Evolutionary conservation across 2,113 vertebrate genomes (phyloP), one percentile per base, ranked within the genome.

Genomic region (Spheniscus mendiculus): DNA sequence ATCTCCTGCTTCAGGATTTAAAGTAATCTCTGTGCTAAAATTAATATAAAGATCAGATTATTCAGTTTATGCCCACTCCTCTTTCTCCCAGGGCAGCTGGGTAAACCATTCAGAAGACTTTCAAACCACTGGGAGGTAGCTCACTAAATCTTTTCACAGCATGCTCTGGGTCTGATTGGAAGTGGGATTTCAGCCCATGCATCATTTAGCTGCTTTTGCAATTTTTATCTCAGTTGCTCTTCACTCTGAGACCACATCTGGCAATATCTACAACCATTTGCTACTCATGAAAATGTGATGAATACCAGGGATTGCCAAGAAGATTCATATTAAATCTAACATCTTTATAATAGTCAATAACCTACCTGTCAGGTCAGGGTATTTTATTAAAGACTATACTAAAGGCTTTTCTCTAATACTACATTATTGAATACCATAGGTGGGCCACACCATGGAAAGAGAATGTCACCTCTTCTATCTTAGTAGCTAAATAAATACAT

Each of bases 291-390:
- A 97, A 96, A 73, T 65, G 58, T 82, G 58, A 95, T 93, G 90
- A 96, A 90, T 82, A 82, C 18, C 44, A 72, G 44, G 13, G 69
- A 87, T 91, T 90, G 53, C 84, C 66, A 59, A 73, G 74, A 77
- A 93, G 78, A 92, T 87, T 95, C 70, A 38, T 87, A 81, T 92
- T 90, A 83, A 95, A 83, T 81, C 69, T 90, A 96, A 93, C 84
- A 94, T 78, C 44, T 94, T 85, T 83, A 83, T 97, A 97, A 96
- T 91, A 91, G 87, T 95, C 84, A 91, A 93, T 94, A 96, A 79
- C 62, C 55, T 76, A 69, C 66, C 30, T 90, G 76, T 79, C 84
- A 93, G 74, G 32, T 81, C 67, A 50, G 25, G 42, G 52, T 44
- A 83, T 90, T 94, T 95, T 93, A 83, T 93, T 96, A 87, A 89